These are phyloP conservation scores for Siniperca undulata DNA, from an alignment of 2,797 vertebrate genomes.

Conservation along the genomic window DNA sequence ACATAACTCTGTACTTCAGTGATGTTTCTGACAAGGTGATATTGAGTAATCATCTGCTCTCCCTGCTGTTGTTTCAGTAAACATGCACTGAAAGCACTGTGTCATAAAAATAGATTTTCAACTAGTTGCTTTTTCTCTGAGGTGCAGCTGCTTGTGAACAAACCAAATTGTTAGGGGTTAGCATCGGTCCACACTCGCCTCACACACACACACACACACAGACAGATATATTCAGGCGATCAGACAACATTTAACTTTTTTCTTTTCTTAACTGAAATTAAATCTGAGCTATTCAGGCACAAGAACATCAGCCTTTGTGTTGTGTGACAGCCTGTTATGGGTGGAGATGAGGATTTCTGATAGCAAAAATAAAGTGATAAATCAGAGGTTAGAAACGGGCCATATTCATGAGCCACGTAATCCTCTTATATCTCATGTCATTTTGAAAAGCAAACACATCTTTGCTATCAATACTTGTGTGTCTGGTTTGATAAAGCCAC, in stretches of 20 bases:
- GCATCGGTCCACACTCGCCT: background rate
- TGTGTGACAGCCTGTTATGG: constrained; percentile 48
- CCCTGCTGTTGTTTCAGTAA: constrained; percentile 45
- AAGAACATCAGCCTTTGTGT: constrained; percentile 52
- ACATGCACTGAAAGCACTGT: constrained; percentile 28
- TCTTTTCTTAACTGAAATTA: constrained; percentile 65
- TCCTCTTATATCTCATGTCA: constrained; percentile 66
- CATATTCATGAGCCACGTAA: constrained; percentile 70
- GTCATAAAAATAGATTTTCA: constrained; percentile 61
- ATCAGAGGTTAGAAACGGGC: constrained; percentile 51
- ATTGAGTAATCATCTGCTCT: constrained; percentile 46
- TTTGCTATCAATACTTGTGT: constrained; percentile 50
- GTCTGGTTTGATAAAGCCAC: constrained; percentile 41
- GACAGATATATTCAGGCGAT: constrained; percentile 21
- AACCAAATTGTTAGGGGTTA: constrained; percentile 35
- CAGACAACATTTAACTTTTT: constrained; percentile 26
- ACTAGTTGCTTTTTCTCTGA: constrained; percentile 56
- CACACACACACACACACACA: constrained; percentile 6
- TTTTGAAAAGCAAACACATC: constrained; percentile 61
- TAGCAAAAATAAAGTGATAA: constrained; percentile 49
- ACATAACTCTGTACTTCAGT: constrained; percentile 28
- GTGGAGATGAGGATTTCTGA: constrained; percentile 55
- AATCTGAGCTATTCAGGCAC: constrained; percentile 57
- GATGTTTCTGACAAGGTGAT: constrained; percentile 68
- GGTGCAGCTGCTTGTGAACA: constrained; percentile 42